These are phyloP conservation scores for Paracanthobrama guichenoti DNA, from an alignment of 2,113 vertebrate species.

Conservation along the genomic window DNA sequence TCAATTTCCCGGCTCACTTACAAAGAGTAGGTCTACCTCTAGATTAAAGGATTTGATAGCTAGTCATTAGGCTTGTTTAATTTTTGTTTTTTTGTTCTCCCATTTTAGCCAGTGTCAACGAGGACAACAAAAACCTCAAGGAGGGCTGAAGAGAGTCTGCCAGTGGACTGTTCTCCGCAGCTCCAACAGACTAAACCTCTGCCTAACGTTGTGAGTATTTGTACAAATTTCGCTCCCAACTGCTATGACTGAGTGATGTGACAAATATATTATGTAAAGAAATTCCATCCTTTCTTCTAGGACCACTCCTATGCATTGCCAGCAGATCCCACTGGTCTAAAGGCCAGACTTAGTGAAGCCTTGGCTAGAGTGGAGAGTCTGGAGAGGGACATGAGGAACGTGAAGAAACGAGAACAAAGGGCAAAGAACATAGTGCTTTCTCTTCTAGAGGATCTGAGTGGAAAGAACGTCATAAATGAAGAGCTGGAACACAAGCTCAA, in stretches of 20 bases:
- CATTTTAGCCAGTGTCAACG: conserved; percentile 23
- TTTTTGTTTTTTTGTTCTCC: not conserved
- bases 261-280: not conserved
- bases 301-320: conserved; percentile 46
- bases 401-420: conserved; percentile 53
- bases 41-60: not conserved
- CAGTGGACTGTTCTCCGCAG: not conserved
- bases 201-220: conserved; percentile 11
- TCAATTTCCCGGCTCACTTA: not conserved
- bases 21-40: conserved; percentile 22
- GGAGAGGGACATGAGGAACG: conserved; percentile 52
- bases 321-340: conserved; percentile 15
- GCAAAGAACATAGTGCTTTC: conserved; percentile 34
- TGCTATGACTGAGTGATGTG: not conserved
- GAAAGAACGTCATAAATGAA: conserved; percentile 46
- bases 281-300: conserved; percentile 7
- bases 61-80: not conserved
- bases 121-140: conserved; percentile 34
- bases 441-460: conserved; percentile 48
- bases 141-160: conserved; percentile 27
- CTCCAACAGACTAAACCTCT: not conserved
- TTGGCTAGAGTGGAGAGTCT: conserved; percentile 33
- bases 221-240: not conserved
- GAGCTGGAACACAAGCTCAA: conserved; percentile 47
- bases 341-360: conserved; percentile 36